Conservation (phyloP, 2,888 invertebrate genomes). For the Ecdyonurus torrentis region DNA sequence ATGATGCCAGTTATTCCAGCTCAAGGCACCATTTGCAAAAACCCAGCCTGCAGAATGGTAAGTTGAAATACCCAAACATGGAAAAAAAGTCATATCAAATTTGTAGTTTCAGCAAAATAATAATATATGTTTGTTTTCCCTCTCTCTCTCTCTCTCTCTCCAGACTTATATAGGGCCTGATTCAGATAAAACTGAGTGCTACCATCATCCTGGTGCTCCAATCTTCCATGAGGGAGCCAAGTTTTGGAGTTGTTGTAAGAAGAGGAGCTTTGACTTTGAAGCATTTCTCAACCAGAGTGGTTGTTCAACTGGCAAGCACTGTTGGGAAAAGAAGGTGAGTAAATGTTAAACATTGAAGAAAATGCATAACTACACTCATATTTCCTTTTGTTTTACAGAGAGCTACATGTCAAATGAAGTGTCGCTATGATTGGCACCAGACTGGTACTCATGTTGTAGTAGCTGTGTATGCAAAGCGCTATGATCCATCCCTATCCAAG, state of each 20-base stretch:
- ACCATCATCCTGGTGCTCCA: constrained; percentile 73
- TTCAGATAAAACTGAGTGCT: constrained; percentile 45
- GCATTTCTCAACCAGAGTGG: constrained; percentile 84
- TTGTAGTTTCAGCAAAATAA: too few species aligned
- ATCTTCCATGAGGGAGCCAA: constrained; percentile 95
- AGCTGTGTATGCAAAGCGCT: constrained; percentile 81
- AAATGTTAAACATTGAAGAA: neutral
- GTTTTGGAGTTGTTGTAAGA: constrained; percentile 93
- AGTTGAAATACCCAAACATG: too few species aligned
- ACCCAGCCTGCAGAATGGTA: constrained; percentile 55
- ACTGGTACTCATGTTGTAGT: constrained; percentile 69
- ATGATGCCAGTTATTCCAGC: constrained; percentile 13
- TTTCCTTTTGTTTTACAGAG: neutral
- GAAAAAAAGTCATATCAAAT: too few species aligned
- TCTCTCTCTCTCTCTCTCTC: too few species aligned
- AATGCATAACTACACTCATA: neutral
- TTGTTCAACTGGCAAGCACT: constrained; percentile 68
- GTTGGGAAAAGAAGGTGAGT: constrained; percentile 60
- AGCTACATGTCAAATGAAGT: constrained; percentile 31
- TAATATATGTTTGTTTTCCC: too few species aligned
- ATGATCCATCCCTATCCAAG: constrained; percentile 55
- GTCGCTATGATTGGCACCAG: constrained; percentile 93
- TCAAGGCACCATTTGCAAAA: constrained; percentile 70
- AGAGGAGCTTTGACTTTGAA: constrained; percentile 84
- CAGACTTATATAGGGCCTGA: constrained; percentile 45